These are phyloP conservation scores for Sphaerodactylus townsendi DNA, from an alignment of 2,113 vertebrate species.

Conservation along the genomic window DNA sequence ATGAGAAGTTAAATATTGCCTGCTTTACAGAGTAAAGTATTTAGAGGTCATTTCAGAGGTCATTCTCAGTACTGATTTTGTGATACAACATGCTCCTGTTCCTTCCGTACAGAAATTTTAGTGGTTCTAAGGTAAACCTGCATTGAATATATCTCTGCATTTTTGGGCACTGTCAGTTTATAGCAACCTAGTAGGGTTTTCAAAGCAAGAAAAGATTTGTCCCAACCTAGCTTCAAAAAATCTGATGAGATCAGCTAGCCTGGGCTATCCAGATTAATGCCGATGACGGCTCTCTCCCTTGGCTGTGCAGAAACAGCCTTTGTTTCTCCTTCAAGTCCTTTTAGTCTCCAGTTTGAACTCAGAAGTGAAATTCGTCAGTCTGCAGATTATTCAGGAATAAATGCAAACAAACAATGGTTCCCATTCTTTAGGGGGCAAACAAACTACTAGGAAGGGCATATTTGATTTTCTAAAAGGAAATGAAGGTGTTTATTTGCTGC, in stretches of 20 bases:
- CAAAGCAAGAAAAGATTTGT: too few relatives aligned
- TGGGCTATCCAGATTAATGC: too few relatives aligned
- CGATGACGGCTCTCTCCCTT: too few relatives aligned
- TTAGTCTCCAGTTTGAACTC: neutral
- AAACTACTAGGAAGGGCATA: neutral
- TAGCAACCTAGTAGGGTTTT: too few relatives aligned
- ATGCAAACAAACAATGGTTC: neutral
- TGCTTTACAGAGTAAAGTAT: neutral
- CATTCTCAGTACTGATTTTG: too few relatives aligned
- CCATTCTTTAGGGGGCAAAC: neutral
- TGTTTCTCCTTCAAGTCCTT: neutral
- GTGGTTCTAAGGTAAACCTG: neutral
- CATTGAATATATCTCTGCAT: neutral
- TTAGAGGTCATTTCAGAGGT: neutral
- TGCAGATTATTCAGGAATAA: neutral
- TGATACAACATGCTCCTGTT: neutral
- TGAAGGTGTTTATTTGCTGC: neutral
- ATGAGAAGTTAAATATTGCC: neutral
- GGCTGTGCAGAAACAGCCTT: too few relatives aligned
- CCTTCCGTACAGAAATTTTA: neutral
- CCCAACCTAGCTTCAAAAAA: too few relatives aligned
- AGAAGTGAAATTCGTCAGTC: neutral
- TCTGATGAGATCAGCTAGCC: too few relatives aligned
- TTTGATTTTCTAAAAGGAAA: neutral
- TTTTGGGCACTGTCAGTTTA: too few relatives aligned